Evolutionary conservation across 1,140 invertebrate species (phyloP).

Genomic region (Colletes gigas): DNA sequence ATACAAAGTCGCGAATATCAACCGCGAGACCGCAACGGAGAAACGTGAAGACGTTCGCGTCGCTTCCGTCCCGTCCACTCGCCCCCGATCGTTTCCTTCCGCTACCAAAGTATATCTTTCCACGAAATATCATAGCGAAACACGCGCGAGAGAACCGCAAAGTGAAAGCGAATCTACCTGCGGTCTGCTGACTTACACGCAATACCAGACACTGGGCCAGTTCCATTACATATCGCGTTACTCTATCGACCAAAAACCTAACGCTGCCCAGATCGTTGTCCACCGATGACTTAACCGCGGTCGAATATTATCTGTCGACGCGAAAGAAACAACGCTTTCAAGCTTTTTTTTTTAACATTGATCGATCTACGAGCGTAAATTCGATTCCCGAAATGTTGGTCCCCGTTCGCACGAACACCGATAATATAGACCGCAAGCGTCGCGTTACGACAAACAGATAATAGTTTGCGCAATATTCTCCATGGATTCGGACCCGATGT

Average conservation of each 20-base stretch:
- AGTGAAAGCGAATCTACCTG: slow-evolving; percentile 51
- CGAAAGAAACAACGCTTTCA: too few species aligned
- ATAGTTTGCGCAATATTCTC: slow-evolving; percentile 12
- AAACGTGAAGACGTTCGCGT: slow-evolving; percentile 57
- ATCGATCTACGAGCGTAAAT: too few species aligned
- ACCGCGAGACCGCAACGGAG: slow-evolving; percentile 63
- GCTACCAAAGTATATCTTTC: slow-evolving; percentile 37
- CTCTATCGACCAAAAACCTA: background rate
- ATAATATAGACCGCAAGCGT: too few species aligned
- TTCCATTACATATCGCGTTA: background rate
- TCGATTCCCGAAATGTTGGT: too few species aligned
- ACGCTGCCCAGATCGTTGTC: background rate
- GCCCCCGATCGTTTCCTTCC: slow-evolving; percentile 41
- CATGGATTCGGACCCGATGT: background rate
- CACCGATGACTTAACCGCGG: background rate
- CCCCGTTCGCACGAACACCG: too few species aligned
- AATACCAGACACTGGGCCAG: background rate
- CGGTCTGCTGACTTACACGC: slow-evolving; percentile 13
- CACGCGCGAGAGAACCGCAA: slow-evolving; percentile 62
- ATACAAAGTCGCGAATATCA: background rate
- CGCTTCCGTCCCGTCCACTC: slow-evolving; percentile 46
- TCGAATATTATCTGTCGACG: background rate
- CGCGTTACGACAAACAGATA: too few species aligned
- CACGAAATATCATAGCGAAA: slow-evolving; percentile 46
- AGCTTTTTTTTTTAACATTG: too few species aligned